These are phyloP conservation scores for Drosophila nannoptera DNA, from an alignment of 1,140 invertebrate species.

Conservation along the genomic window DNA sequence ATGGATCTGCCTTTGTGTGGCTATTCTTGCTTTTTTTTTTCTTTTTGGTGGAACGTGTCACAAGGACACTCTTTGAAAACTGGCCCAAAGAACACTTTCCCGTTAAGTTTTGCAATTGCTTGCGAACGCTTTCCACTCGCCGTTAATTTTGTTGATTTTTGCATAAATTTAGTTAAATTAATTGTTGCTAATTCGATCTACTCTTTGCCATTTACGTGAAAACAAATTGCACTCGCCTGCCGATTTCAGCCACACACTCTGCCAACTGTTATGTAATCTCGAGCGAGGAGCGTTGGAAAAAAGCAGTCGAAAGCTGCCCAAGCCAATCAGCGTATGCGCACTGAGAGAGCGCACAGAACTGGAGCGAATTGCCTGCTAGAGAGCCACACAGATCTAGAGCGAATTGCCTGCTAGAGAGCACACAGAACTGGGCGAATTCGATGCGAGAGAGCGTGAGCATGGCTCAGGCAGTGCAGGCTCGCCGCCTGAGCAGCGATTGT, in stretches of 20 bases:
- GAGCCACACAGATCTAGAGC: neutral
- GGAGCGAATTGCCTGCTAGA: neutral
- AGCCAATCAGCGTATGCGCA: slow-evolving; percentile 46
- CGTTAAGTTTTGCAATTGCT: neutral
- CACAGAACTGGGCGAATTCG: slow-evolving; percentile 10
- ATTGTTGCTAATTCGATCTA: slow-evolving; percentile 28
- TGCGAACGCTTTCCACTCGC: slow-evolving; percentile 5
- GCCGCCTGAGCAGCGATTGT: slow-evolving; percentile 2
- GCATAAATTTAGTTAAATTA: slow-evolving; percentile 34
- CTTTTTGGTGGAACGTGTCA: slow-evolving; percentile 1
- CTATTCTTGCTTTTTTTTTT: slow-evolving; percentile 14
- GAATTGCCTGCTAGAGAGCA: slow-evolving; percentile 6
- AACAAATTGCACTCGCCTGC: slow-evolving; percentile 50
- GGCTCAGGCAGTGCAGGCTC: neutral
- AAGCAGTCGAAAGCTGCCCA: slow-evolving; percentile 49
- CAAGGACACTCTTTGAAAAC: slow-evolving; percentile 25
- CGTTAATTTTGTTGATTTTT: slow-evolving; percentile 29
- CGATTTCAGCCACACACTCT: slow-evolving; percentile 68
- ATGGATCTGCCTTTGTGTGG: slow-evolving; percentile 4
- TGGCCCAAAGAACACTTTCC: slow-evolving; percentile 5
- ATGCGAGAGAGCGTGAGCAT: neutral
- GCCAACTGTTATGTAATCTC: slow-evolving; percentile 76
- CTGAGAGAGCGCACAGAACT: neutral
- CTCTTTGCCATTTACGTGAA: slow-evolving; percentile 49
- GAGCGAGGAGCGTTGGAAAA: slow-evolving; percentile 50